These are phyloP conservation scores for Geotrypetes seraphini DNA, from an alignment of 2,797 vertebrate genomes.

Conservation along the genomic window DNA sequence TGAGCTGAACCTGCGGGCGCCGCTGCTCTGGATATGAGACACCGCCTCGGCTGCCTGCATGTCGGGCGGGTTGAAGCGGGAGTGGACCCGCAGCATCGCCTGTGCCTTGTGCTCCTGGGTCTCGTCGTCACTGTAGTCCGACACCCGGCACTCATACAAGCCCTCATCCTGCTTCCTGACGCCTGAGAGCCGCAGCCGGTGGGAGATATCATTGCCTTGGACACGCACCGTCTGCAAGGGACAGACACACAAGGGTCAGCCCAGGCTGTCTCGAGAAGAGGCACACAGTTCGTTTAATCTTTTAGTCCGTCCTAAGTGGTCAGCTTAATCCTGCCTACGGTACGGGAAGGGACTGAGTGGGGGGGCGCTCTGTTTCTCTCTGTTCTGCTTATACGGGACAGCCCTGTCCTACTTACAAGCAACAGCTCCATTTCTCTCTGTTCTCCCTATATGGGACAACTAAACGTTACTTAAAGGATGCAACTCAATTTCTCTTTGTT, in stretches of 20 bases:
- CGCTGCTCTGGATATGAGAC: slow-evolving; percentile 81
- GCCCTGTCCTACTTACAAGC: no score
- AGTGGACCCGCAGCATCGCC: slow-evolving; percentile 65
- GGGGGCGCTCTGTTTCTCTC: neutral
- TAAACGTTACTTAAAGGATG: no score
- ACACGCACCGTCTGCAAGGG: slow-evolving; percentile 78
- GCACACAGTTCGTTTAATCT: no score
- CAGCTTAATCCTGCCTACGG: neutral
- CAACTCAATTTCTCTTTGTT: no score
- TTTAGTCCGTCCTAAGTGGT: neutral
- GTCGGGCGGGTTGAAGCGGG: slow-evolving; percentile 56
- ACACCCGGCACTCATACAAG: slow-evolving; percentile 84
- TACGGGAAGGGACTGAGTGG: no score
- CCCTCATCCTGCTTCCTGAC: slow-evolving; percentile 80
- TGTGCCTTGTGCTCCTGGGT: slow-evolving; percentile 78
- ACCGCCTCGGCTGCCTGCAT: slow-evolving; percentile 85
- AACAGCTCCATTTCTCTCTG: no score
- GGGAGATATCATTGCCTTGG: slow-evolving; percentile 87
- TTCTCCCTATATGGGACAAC: no score
- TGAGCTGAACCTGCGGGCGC: slow-evolving; percentile 58
- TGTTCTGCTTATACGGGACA: no score
- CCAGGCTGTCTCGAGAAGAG: no score
- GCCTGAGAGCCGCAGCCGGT: slow-evolving; percentile 77
- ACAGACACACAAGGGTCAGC: no score
- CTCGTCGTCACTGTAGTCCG: slow-evolving; percentile 79